Conservation (phyloP, 2,797 vertebrate genomes). For the Thripadectes ignobilis region DNA sequence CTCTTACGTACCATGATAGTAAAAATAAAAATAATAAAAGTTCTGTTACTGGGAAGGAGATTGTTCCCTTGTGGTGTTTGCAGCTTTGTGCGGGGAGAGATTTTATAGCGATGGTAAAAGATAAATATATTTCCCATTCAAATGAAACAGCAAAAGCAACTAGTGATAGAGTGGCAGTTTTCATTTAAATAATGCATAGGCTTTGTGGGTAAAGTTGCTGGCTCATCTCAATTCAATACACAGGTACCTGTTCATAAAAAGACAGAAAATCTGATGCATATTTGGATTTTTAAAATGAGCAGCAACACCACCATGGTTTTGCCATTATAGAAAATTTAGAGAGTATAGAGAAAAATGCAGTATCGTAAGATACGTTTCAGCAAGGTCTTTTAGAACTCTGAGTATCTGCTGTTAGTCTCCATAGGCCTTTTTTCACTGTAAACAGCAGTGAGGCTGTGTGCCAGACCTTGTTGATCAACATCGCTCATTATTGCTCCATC, state of each 20-base stretch:
- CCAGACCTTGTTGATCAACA: not conserved
- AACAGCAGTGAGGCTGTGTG: not conserved
- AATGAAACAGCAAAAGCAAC: slow-evolving; percentile 1
- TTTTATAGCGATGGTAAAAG: slow-evolving; percentile 45
- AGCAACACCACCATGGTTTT: not conserved
- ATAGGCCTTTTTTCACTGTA: not conserved
- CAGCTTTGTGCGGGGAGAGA: not conserved
- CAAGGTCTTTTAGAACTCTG: not conserved
- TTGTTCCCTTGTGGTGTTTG: not conserved
- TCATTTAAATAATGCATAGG: slow-evolving; percentile 12
- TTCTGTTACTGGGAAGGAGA: not conserved
- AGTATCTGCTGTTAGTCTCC: not conserved
- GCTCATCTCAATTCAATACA: not conserved
- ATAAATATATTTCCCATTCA: slow-evolving; percentile 30
- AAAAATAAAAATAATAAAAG: slow-evolving; percentile 31
- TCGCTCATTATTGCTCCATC: not conserved
- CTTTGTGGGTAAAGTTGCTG: not conserved
- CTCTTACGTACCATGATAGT: not conserved
- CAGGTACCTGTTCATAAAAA: not conserved
- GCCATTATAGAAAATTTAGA: not conserved
- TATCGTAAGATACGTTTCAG: not conserved
- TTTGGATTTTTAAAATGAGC: not conserved
- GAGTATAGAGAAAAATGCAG: not conserved
- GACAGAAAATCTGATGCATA: not conserved
- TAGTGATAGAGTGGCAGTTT: not conserved